Evolutionary conservation across 2,113 vertebrate genomes (phyloP), one percentile per base, ranked within the genome.

Genomic region (Tautogolabrus adspersus): DNA sequence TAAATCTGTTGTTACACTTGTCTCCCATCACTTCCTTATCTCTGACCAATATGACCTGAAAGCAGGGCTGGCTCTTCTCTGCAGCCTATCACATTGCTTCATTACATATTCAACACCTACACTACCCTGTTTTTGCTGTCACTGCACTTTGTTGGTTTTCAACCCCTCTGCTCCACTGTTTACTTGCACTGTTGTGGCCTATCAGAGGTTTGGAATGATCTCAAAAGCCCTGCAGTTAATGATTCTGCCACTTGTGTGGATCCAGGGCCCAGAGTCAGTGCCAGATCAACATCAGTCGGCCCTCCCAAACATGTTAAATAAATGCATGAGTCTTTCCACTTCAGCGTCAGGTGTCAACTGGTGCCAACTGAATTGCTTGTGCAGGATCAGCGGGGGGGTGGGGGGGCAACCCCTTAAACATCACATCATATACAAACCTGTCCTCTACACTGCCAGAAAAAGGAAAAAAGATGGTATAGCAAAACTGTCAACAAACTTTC

Each of bases 401-500:
- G 34, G 15, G 21, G 15, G 40, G 8, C 8, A 47, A 18, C 66
- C 23, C 51, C 61, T 37, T 54, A 13, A 49, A 8, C 8, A 46
- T 21, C 62, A 23, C 58, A 71, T 37, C 62, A 13, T 21, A 38
- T 57, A 76, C 13, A 70, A 51, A 51, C 52, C 19, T 57, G 23
- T 56, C 72, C 16, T 55, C 40, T 1, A 1, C 11, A 59, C 9
- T 62, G 40, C 18, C 9, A 68, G 10, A 38, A 12, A 37, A 51
- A 9, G 6, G 23, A 52, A 22, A 11, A 37, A 51, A 9, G 8
- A 34, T 47, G 22, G 7, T 37, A 56, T 18, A 44, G 58, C n/a
- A 44, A 55, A 58, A 60, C 34, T 51, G 21, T 77, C 72, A 75
- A 75, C 47, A 68, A 67, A 75, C 79, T 66, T n/a, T 72, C 75